Evolutionary conservation across 1,140 invertebrate species (phyloP), one percentile per base, ranked within the genome.

Genomic region (Sminthurinus signatus): DNA sequence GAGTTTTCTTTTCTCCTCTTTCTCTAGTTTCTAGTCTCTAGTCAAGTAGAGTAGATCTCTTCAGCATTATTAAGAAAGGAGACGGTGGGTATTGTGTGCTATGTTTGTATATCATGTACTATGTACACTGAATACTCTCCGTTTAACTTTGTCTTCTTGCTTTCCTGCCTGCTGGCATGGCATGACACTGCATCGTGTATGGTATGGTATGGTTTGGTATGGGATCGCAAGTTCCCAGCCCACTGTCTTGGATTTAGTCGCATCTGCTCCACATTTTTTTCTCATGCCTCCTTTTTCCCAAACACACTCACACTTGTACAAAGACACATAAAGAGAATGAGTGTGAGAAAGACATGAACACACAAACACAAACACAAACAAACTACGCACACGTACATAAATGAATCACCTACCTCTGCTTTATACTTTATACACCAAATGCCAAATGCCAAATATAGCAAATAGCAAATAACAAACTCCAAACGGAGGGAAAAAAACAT

Each of bases 241-340:
- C 14, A 27, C 8, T 52, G 3, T 21, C 50, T 52, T 52, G 17
- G 19, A 12, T 28, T 15, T 56, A 14, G 25, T 57, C 52, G 29
- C 32, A 57, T 55, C 52, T 55, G 50, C 50, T 52, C 55, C 52
- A 57, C 32, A 58, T 55, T 63, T 55, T 62, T 60, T 17, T 39
- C 17, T 57, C 39, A 19, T 48, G 25, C 31, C 17, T 57, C 28
- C 23, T 31, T 23, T 31, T 50, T 44, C 44, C 23, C 44, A 4
- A 5, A 4, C 19, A 48, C 19, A 48, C 44, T 10, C 39, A 42
- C 39, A 42, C 39, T 12, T n/a, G n/a, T n/a, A 42, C 39, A 42
- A 42, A 42, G n/a, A 12, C 39, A 12, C 39, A 12, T n/a, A 12
- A 42, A 12, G 10, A 12, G 10, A 12, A 10, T 42, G 10, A 12